Evolutionary conservation across 1,140 invertebrate species (phyloP), one percentile per base, ranked within the genome.

Genomic region (Akabosia matsudoensis): DNA sequence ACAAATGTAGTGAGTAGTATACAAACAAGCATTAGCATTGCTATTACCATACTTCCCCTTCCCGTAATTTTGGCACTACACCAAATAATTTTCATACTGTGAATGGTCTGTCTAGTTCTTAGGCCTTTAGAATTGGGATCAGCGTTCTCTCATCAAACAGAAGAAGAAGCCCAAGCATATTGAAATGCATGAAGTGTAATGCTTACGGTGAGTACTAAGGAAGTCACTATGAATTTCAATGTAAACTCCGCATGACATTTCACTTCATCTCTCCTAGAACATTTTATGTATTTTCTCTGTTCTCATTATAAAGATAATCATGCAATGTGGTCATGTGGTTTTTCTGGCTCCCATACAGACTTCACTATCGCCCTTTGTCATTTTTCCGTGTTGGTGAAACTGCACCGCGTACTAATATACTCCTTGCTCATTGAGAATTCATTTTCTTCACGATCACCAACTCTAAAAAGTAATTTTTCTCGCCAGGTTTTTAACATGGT

Each of bases 261-360:
- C 10, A n/a, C 54, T 56, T 13, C 54, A n/a, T n/a, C n/a, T n/a
- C n/a, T n/a, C n/a, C n/a, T n/a, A n/a, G n/a, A n/a, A n/a, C n/a
- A n/a, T n/a, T n/a, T n/a, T n/a, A n/a, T n/a, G n/a, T n/a, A n/a
- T 56, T 22, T 56, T 56, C 37, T 45, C 37, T 7, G 37, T 18
- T 45, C 37, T 45, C 37, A 45, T 45, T 18, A 45, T 45, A 45
- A 45, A 10, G 7, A 45, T 45, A 22, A 10, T 13, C 54, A 56
- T 56, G 54, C 7, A 56, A 56, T 56, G 54, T 56, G 54, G 54
- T 56, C 54, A 56, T 56, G 54, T 56, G 54, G 54, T 56, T 56
- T 56, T 56, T 45, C 18, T 56, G 24, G 22, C 54, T 56, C 54
- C 54, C 54, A 56, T 22, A n/a, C 24, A 10, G 24, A 10, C 54